These are phyloP conservation scores for Sebastes baramenuke DNA, from an alignment of 2,797 vertebrate species.

Conservation along the genomic window DNA sequence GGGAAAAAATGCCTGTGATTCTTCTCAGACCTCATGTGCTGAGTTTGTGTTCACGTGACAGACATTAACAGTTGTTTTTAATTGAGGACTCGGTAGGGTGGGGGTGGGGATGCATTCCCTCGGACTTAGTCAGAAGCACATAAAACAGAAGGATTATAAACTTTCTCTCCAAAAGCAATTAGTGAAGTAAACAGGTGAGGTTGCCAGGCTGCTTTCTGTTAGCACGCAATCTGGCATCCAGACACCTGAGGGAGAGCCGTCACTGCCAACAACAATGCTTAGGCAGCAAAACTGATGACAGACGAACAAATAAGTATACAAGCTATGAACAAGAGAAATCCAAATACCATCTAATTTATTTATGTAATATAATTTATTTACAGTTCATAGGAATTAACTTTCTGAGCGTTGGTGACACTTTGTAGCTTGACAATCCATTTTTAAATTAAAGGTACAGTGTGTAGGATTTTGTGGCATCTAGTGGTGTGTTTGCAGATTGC, in stretches of 20 bases:
- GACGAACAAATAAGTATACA: slow-evolving; percentile 55
- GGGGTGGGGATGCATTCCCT: slow-evolving; percentile 66
- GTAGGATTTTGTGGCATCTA: too few relatives aligned
- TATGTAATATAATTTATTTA: background rate
- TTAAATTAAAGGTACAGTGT: background rate
- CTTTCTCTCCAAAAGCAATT: slow-evolving; percentile 79
- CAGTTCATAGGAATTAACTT: background rate
- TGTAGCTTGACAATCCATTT: background rate
- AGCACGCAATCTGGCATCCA: slow-evolving; percentile 79
- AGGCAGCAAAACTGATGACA: slow-evolving; percentile 59
- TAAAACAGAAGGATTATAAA: slow-evolving; percentile 84
- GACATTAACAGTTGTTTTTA: slow-evolving; percentile 77
- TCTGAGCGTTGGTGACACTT: background rate
- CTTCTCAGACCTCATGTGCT: slow-evolving; percentile 19
- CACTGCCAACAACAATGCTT: slow-evolving; percentile 53
- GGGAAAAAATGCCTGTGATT: slow-evolving; percentile 18
- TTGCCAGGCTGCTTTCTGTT: slow-evolving; percentile 74
- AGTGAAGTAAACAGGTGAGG: slow-evolving; percentile 81
- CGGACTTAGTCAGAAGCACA: slow-evolving; percentile 79
- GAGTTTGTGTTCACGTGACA: slow-evolving; percentile 36
- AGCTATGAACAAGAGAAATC: slow-evolving; percentile 43
- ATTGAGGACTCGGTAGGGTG: slow-evolving; percentile 56
- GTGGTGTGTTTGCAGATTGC: too few relatives aligned
- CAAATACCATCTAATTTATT: background rate
- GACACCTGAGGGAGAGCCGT: slow-evolving; percentile 42